Conservation (phyloP, 2,888 invertebrate genomes). For the Nomada ruficornis region DNA sequence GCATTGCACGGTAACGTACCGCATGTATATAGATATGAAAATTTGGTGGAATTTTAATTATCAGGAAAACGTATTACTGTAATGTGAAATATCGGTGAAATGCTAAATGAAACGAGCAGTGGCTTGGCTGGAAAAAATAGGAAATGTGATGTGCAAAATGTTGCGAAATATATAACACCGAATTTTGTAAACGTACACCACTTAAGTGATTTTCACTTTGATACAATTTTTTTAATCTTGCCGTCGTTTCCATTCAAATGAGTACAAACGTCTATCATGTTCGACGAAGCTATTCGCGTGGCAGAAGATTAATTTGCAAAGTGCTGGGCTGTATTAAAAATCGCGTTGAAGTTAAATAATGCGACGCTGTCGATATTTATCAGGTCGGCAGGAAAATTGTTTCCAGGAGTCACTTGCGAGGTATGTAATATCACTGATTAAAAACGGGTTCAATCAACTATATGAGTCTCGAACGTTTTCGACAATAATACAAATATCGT, state of each 20-base stretch:
- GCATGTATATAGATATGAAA: no score
- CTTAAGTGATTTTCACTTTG: no score
- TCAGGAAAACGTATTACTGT: no score
- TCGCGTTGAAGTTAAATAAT: conserved; percentile 6
- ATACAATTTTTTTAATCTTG: background rate
- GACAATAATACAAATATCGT: background rate
- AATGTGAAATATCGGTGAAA: no score
- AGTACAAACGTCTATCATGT: background rate
- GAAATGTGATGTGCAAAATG: no score
- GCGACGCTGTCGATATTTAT: background rate
- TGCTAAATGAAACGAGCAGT: no score
- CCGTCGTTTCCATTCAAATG: background rate
- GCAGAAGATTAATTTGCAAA: conserved; percentile 21
- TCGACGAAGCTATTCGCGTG: background rate
- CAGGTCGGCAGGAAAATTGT: background rate
- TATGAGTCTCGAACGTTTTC: background rate
- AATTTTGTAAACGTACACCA: no score
- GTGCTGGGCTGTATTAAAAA: background rate
- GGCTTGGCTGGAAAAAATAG: no score
- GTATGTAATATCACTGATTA: conserved; percentile 22
- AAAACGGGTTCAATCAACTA: conserved; percentile 26
- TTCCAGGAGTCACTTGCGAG: background rate
- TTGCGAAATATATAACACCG: no score
- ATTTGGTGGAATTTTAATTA: no score
- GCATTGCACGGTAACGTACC: background rate